Conservation (phyloP, 2,113 vertebrate species). For the Chaetodon trifascialis region DNA sequence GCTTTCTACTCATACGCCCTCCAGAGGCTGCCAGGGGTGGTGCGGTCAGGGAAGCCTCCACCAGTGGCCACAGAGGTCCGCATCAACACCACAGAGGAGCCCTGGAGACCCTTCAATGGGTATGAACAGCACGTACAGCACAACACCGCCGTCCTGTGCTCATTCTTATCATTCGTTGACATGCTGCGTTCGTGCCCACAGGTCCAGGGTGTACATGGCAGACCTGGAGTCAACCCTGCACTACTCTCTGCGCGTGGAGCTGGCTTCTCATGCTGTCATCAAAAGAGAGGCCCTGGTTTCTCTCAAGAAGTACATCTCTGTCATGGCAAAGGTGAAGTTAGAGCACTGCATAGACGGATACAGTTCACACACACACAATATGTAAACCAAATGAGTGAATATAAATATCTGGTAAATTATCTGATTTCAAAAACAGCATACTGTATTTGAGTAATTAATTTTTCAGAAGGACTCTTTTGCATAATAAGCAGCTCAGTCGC, state of each 20-base stretch:
- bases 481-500: background rate
- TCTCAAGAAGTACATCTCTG: constrained; percentile 86
- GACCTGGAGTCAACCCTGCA: constrained; percentile 93
- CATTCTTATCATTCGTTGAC: background rate
- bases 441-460: background rate
- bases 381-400: background rate
- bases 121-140: constrained; percentile 51
- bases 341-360: constrained; percentile 46
- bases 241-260: constrained; percentile 91
- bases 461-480: background rate
- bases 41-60: constrained; percentile 76
- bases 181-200: constrained; percentile 35
- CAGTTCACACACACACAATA: background rate
- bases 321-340: constrained; percentile 88
- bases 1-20: constrained; percentile 89
- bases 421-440: background rate
- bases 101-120: constrained; percentile 85
- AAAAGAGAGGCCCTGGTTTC: constrained; percentile 81
- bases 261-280: constrained; percentile 80
- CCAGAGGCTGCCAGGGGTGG: constrained; percentile 84
- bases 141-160: background rate
- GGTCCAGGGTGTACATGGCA: constrained; percentile 92
- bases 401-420: background rate
- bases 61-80: accelerated
- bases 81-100: constrained; percentile 1